A percentile compares a stretch with the other conserved stretches of the same genome.
Evolutionary conservation across 1,140 invertebrate genomes (phyloP).

Genomic region (Eufriesea mexicana): DNA sequence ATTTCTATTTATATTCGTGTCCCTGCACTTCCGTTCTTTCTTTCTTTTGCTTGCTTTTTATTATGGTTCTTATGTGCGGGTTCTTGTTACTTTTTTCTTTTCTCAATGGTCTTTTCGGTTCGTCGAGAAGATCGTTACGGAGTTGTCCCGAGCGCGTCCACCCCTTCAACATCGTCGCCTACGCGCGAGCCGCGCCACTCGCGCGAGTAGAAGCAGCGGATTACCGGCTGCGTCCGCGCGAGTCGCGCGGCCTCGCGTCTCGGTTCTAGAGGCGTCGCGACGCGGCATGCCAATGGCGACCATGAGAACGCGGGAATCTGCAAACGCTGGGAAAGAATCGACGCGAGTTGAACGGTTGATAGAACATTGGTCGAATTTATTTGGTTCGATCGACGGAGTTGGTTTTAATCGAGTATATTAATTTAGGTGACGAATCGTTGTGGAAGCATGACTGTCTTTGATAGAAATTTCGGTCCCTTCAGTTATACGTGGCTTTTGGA

Average conservation of each 20-base stretch:
- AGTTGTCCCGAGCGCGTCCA: constrained; percentile 58
- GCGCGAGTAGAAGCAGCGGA: background rate
- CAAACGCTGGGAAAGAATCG: background rate
- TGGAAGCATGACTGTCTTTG: no score
- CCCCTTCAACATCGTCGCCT: constrained; percentile 64
- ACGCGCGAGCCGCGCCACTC: constrained; percentile 2
- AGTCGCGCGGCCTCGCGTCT: background rate
- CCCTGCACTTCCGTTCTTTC: background rate
- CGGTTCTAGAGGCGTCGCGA: constrained; percentile 14
- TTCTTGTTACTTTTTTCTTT: constrained; percentile 45
- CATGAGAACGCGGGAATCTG: no score
- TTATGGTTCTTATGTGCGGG: no score
- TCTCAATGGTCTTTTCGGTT: background rate
- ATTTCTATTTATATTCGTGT: background rate
- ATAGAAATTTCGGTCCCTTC: no score
- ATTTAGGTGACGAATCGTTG: no score
- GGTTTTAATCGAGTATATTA: no score
- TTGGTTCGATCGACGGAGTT: no score
- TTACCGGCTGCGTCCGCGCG: background rate
- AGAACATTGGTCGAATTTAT: no score
- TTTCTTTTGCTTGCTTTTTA: constrained; percentile 16
- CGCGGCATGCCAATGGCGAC: constrained; percentile 5
- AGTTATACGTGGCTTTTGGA: no score
- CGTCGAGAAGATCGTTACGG: background rate
- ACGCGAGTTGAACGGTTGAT: background rate